Conservation (phyloP, 2,797 vertebrate genomes). For the Enteromius thamalakanensis region DNA sequence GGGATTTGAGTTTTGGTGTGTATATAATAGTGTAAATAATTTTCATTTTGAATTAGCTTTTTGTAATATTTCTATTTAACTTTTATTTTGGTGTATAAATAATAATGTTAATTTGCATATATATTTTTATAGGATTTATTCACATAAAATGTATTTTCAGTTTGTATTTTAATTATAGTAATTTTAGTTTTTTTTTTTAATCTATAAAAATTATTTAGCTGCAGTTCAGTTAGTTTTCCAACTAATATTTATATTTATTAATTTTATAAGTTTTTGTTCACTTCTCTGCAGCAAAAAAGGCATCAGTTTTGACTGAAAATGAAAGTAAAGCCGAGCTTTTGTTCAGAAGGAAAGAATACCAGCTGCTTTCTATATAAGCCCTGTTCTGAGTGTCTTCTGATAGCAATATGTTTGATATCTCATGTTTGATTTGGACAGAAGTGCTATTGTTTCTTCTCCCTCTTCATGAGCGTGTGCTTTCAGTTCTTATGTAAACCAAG, state of each 20-base stretch:
- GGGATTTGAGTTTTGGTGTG: too few relatives aligned
- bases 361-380: not conserved
- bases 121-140: not conserved
- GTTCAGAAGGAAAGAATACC: not conserved
- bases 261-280: too few relatives aligned
- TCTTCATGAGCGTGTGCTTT: not conserved
- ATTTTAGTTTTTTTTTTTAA: not conserved
- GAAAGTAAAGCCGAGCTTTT: not conserved
- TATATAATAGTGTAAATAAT: too few relatives aligned
- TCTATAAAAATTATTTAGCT: not conserved
- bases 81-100: too few relatives aligned
- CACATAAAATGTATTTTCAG: not conserved
- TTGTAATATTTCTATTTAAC: too few relatives aligned
- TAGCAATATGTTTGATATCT: not conserved
- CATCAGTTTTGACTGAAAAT: not conserved
- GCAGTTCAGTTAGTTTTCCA: not conserved
- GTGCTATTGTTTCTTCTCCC: slow-evolving; percentile 20
- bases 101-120: not conserved
- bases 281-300: not conserved
- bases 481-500: not conserved
- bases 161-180: not conserved
- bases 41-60: not conserved
- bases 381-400: not conserved
- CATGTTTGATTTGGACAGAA: slow-evolving; percentile 19
- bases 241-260: not conserved